Evolutionary conservation across 2,797 vertebrate species (phyloP).

Genomic region (Chloroceryle amazona): DNA sequence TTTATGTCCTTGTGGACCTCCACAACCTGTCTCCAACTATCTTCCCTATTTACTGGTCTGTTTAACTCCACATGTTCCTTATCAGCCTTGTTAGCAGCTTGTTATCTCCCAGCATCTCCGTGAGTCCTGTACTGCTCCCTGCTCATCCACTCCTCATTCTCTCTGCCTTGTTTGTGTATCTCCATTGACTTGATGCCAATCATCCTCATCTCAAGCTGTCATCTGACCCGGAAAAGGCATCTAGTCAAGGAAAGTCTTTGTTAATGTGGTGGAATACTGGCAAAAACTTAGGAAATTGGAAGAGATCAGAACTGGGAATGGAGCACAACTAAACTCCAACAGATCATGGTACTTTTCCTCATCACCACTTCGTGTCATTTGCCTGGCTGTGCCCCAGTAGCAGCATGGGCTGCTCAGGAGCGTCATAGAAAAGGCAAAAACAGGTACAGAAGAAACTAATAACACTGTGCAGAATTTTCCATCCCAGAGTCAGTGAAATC

Average conservation of each 20-base stretch:
- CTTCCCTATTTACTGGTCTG: neutral
- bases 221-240: neutral
- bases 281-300: neutral
- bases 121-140: rapidly evolving
- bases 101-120: neutral
- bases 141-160: neutral
- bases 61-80: neutral
- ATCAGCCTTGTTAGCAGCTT: neutral
- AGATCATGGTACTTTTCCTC: neutral
- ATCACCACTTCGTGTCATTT: neutral
- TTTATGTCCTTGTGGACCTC: neutral
- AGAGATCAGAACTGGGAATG: neutral
- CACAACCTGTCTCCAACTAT: neutral
- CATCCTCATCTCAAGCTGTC: neutral
- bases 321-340: neutral
- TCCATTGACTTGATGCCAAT: neutral
- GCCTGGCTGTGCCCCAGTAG: neutral
- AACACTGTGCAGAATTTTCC: neutral
- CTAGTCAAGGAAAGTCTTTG: neutral
- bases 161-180: neutral
- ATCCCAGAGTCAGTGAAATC: neutral
- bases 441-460: rapidly evolving
- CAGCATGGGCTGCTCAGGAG: neutral
- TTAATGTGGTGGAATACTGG: neutral
- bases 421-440: neutral